Conservation (phyloP, 2,888 invertebrate genomes). For the Tigriopus californicus region DNA sequence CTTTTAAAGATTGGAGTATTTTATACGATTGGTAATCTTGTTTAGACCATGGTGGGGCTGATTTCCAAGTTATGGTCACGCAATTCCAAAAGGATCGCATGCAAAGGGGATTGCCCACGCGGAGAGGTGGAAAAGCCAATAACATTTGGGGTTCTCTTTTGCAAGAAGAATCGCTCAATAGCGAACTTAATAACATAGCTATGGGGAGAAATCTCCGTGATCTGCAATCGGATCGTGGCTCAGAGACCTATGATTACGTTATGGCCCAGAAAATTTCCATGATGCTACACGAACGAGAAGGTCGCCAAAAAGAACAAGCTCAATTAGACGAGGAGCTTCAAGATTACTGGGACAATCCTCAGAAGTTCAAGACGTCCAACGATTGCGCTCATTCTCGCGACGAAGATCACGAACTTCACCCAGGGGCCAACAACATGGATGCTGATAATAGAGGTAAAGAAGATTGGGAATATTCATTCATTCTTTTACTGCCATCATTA, state of each 20-base stretch:
- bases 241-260: conserved; percentile 57
- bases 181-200: conserved; percentile 56
- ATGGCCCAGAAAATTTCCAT: not conserved
- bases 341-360: conserved; percentile 37
- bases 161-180: conserved; percentile 60
- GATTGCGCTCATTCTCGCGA: not conserved
- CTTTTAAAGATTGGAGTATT: too few relatives aligned
- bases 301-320: too few relatives aligned
- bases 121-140: conserved; percentile 35
- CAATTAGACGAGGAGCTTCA: conserved; percentile 33
- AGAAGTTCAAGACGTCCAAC: conserved; percentile 15
- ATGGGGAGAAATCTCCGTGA: conserved; percentile 40
- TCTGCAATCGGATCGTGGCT: conserved; percentile 38
- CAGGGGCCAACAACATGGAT: too few relatives aligned
- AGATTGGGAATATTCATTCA: too few relatives aligned
- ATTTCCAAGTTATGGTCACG: not conserved
- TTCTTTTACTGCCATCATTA: too few relatives aligned
- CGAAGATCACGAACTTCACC: too few relatives aligned
- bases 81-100: not conserved
- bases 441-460: too few relatives aligned
- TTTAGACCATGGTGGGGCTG: not conserved
- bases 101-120: too few relatives aligned
- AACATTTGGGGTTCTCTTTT: conserved; percentile 51
- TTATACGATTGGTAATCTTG: too few relatives aligned
- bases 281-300: too few relatives aligned